These are phyloP conservation scores for Pteromalus puparum DNA, from an alignment of 1,140 invertebrate species.

Conservation along the genomic window DNA sequence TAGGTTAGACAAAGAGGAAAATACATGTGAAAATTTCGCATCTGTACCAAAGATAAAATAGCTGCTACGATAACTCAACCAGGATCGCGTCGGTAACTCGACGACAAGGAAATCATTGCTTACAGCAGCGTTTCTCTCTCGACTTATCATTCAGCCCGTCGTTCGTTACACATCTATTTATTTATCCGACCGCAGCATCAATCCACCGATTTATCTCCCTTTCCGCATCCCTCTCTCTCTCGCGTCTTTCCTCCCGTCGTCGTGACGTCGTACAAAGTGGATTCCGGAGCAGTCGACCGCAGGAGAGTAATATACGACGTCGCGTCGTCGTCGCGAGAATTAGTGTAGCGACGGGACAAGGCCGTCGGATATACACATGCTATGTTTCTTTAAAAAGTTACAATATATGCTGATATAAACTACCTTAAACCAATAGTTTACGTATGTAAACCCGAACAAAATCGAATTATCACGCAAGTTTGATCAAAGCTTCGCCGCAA, in stretches of 20 bases:
- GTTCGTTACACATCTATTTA: slow-evolving; percentile 12
- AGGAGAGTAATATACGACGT: slow-evolving; percentile 44
- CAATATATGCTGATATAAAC: not conserved
- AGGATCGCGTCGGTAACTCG: too few species aligned
- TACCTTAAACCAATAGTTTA: too few species aligned
- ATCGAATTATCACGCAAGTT: not conserved
- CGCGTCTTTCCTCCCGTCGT: not conserved
- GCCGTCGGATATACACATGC: not conserved
- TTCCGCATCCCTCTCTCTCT: not conserved
- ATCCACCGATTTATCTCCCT: slow-evolving; percentile 32
- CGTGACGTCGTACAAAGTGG: slow-evolving; percentile 41
- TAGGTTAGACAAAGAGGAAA: too few species aligned
- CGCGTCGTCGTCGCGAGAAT: slow-evolving; percentile 28
- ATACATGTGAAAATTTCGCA: too few species aligned
- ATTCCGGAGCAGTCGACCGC: slow-evolving; percentile 47
- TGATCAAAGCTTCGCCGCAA: not conserved
- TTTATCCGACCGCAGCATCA: slow-evolving; percentile 17
- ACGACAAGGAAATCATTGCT: too few species aligned
- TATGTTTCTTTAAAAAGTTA: not conserved
- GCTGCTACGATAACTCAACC: too few species aligned
- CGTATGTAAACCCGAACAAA: not conserved
- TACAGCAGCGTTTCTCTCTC: not conserved
- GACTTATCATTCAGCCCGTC: not conserved
- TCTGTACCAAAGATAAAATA: too few species aligned
- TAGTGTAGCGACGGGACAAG: not conserved